Evolutionary conservation across 1,140 invertebrate species (phyloP), one percentile per base, ranked within the genome.

Genomic region (Phenacoccus solenopsis): DNA sequence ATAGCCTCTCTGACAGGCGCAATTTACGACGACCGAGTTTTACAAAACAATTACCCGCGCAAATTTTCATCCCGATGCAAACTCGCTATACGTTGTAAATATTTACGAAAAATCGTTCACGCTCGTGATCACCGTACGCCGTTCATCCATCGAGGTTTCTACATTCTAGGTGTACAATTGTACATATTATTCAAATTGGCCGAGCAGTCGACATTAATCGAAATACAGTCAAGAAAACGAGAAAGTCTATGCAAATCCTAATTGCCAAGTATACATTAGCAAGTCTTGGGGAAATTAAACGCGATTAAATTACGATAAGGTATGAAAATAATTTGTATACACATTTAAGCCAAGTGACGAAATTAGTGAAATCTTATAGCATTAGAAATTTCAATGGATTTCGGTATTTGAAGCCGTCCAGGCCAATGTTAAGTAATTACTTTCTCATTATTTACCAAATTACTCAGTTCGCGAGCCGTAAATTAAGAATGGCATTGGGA

Each of bases 201-300:
- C 20, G 38, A 5, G 13, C 5, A 32, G 30, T 16, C 16, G 38
- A 49, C 5, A 3, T 5, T 49, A 49, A 49, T 49, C 20, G 38
- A 49, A 49, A 49, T 49, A 49, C 5, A n/a, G n/a, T n/a, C 38
- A 49, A 16, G n/a, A n/a, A n/a, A 3, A 9, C 16, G 38, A 49
- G 38, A 49, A 49, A 49, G 38, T 49, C 5, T 49, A 49, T 49
- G 38, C 38, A 49, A 49, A 49, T 49, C 20, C 20, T n/a, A 49
- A 49, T 49, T 49, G 38, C 38, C 13, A n/a, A n/a, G 5, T 49
- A 49, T 49, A n/a, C 38, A 49, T 49, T n/a, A n/a, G n/a, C n/a
- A n/a, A n/a, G n/a, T n/a, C n/a, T n/a, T n/a, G n/a, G n/a, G 38
- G 38, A 49, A 49, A 49, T 49, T 49, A 49, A 49, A 49, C 38